Evolutionary conservation across 1,140 invertebrate species (phyloP), one percentile per base, ranked within the genome.

Genomic region (Luehdorfia chinensis): DNA sequence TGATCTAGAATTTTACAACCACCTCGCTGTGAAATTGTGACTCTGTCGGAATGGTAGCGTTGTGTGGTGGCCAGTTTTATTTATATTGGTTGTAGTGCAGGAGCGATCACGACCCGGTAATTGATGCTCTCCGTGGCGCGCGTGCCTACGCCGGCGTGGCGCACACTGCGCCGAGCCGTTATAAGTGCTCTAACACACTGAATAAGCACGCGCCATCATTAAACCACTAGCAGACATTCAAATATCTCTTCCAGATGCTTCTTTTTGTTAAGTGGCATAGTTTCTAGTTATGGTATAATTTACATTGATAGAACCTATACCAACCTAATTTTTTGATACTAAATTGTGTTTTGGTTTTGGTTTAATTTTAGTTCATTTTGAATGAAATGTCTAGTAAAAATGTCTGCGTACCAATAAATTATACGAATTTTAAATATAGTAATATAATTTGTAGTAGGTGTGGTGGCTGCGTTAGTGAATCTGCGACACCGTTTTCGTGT

Each of bases 101-200:
- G 64, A 76, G 80, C 76, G 70, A 66, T 80, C 80, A 83, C 80
- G 80, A 83, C 51, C 63, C 44, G 50, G 70, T 84, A 84, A 84
- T 81, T 83, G 80, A 83, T 84, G 78, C 65, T 69, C 63, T 67
- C 47, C 46, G 44, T 13, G 48, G 49, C 55, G 75, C 77, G 74
- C 71, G 75, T 73, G 71, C 67, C 59, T 50, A 27, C 50, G 65
- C 58, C 58, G 45, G 43, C 36, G 37, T 25, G 21, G 32, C 36
- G 30, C 27, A 28, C 12, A 14, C 45, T 54, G n/a, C n/a, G n/a
- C 59, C 28, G 55, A 43, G 55, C 66, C 76, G 74, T 77, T 72
- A 77, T 77, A 74, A 71, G 47, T 60, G 62, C 56, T 55, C 52
- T 55, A 66, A 65, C 60, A 53, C 54, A 53, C 50, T 56, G 47